Percentiles rank a stretch among this genome's conserved stretches.
These are phyloP conservation scores for Dinocampus coccinellae DNA, from an alignment of 2,888 invertebrate species.

Conservation along the genomic window DNA sequence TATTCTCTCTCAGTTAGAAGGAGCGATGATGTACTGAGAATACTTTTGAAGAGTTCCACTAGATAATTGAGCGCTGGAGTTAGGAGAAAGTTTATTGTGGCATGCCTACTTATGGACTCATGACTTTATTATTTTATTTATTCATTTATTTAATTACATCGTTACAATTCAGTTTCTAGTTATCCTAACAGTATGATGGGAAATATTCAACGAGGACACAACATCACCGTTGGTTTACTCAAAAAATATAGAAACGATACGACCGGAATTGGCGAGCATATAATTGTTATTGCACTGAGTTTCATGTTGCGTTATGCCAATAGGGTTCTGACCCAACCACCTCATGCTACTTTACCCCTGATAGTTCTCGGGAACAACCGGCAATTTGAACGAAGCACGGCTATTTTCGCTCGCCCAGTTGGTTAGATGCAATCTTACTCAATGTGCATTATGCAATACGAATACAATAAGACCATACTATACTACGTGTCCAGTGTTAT, in stretches of 20 bases:
- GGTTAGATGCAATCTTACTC: conserved; percentile 53
- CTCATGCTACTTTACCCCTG: conserved; percentile 39
- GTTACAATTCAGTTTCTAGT: neutral
- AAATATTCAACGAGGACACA: neutral
- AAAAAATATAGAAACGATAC: conserved; percentile 11
- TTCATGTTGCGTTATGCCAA: conserved; percentile 50
- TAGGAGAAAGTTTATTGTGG: neutral
- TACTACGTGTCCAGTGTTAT: conserved; percentile 26
- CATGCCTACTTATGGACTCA: neutral
- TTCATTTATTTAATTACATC: no score
- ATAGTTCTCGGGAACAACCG: conserved; percentile 47
- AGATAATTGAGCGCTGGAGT: conserved; percentile 26
- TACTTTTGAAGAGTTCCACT: conserved; percentile 17
- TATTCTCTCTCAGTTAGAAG: conserved; percentile 5
- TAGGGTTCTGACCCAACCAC: conserved; percentile 48
- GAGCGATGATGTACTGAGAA: neutral
- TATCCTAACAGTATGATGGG: neutral
- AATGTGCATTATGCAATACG: conserved; percentile 30
- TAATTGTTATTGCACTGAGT: conserved; percentile 45
- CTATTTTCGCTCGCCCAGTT: conserved; percentile 53
- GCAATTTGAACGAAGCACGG: conserved; percentile 54
- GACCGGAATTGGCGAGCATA: conserved; percentile 38
- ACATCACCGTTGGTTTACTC: neutral
- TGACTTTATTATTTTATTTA: neutral
- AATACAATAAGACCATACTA: conserved; percentile 25